These are phyloP conservation scores for Labroides dimidiatus DNA, from an alignment of 2,797 vertebrate genomes.

Conservation along the genomic window DNA sequence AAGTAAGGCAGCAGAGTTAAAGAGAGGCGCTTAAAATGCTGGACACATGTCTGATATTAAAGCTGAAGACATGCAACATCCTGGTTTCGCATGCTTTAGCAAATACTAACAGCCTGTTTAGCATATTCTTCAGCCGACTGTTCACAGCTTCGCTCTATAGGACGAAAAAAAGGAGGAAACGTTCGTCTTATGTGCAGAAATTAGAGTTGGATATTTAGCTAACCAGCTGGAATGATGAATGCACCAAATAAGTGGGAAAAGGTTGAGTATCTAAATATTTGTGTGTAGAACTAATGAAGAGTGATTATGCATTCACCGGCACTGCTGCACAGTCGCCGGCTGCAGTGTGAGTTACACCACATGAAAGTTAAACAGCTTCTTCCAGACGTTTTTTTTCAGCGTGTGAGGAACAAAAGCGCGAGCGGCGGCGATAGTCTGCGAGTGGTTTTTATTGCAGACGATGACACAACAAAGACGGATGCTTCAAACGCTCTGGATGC, in stretches of 20 bases:
- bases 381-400: conserved; percentile 7
- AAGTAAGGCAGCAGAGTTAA: not conserved
- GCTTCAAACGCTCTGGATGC: conserved; percentile 13
- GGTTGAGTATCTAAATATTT: not conserved
- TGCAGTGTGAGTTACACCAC: not conserved
- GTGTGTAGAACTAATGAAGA: not conserved
- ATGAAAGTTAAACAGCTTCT: conserved; percentile 1
- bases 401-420: not conserved
- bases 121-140: not conserved
- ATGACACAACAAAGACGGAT: conserved; percentile 29
- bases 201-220: not conserved
- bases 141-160: not conserved
- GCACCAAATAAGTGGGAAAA: not conserved
- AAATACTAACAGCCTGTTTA: not conserved
- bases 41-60: not conserved
- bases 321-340: not conserved
- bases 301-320: not conserved
- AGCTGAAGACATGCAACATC: not conserved
- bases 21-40: not conserved
- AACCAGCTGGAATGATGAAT: not conserved
- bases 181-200: not conserved
- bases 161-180: not conserved
- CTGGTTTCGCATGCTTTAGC: not conserved
- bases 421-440: not conserved
- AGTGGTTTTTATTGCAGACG: conserved; percentile 1